Evolutionary conservation across 23 tunicate species (phyloP), one percentile per base, ranked within the genome.

Genomic region (Botrylloides violaceus): DNA sequence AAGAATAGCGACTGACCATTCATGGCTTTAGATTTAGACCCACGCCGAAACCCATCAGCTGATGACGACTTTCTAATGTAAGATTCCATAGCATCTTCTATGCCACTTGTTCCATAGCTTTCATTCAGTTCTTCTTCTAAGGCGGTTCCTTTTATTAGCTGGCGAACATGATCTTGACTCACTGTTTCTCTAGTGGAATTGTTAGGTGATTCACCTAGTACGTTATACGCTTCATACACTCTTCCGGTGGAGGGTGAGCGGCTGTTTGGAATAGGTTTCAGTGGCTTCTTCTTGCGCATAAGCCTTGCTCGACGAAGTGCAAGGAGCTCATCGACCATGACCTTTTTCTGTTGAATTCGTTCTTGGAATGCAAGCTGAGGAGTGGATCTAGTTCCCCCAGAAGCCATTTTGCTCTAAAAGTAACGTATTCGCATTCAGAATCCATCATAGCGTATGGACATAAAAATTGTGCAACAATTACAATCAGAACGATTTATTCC

Each of bases 301-400:
- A 63, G 39, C 47, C 79, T 85, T 83, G 79, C 79, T 48, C 84
- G 71, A 0, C 94, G 81, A 7, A 85, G 70, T n/a, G 94, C 94
- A 78, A 85, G 77, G 27, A 85, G 68, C 34, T 85, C 94, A 60
- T 72, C 47, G 4, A 85, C 84, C 27, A 79, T 32, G 38, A 72
- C 79, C 64, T 85, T 85, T 71, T 85, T 85, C 28, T 70, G 63
- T 66, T 75, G 61, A 49, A 85, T 75, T 4, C 61, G 81, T 30
- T 85, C 84, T 56, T 43, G 58, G 57, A 32, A 0, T n/a, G 57
- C 1, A 5, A 0, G 57, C n/a, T n/a, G n/a, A n/a, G n/a, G n/a
- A 5, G 18, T 56, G 36, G 37, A 36, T 6, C 74, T 68, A 18
- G 65, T 60, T 12, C 65, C 65, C 0, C 70, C 70, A 63, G 18